These are phyloP conservation scores for Bombus consobrinus DNA, from an alignment of 1,140 invertebrate genomes.

Conservation along the genomic window DNA sequence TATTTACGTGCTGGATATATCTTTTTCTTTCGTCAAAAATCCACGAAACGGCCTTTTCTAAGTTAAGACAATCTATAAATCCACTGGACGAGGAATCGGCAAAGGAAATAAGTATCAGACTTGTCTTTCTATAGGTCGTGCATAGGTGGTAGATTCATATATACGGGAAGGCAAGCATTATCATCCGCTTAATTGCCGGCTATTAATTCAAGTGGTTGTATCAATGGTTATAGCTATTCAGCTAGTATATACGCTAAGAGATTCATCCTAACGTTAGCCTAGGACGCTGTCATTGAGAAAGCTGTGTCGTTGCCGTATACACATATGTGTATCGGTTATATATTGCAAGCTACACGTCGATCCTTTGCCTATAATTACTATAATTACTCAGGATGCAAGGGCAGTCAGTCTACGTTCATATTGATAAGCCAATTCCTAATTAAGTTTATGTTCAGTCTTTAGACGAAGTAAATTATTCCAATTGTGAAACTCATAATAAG, in stretches of 20 bases:
- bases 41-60: neutral
- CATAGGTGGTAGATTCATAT: too few species aligned
- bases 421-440: conserved; percentile 49
- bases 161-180: conserved; percentile 4
- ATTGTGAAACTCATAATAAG: too few species aligned
- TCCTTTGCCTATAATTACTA: conserved; percentile 71
- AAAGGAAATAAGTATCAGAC: neutral
- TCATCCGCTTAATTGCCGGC: conserved; percentile 38
- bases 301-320: neutral
- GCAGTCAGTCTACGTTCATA: conserved; percentile 39
- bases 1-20: conserved; percentile 11
- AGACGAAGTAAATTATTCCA: too few species aligned
- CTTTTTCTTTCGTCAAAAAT: neutral
- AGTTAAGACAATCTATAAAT: neutral
- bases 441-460: conserved; percentile 24
- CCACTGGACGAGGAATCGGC: too few species aligned
- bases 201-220: conserved; percentile 50
- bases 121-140: conserved; percentile 17
- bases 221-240: conserved; percentile 42
- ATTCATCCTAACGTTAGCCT: conserved; percentile 44
- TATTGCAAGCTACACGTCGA: conserved; percentile 36
- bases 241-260: conserved; percentile 29
- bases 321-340: neutral
- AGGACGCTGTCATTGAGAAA: conserved; percentile 29
- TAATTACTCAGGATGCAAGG: conserved; percentile 69